phyloP scores from a whole-genome alignment of 2,888 invertebrate genomes.

The Crematogaster levior region DNA sequence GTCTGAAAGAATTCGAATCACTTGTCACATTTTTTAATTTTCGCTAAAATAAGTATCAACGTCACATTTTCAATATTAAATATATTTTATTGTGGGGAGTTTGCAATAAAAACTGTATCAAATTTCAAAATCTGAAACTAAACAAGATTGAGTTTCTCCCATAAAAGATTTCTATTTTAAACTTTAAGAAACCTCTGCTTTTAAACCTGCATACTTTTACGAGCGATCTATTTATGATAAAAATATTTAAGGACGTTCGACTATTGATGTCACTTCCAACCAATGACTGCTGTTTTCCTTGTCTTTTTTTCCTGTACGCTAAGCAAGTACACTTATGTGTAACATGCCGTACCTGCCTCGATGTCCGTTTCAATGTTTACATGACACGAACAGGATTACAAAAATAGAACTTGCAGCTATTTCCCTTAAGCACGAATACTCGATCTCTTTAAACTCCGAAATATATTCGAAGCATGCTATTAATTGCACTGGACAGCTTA shows the following conservation, averaged over 20 bases:
- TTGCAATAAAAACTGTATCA: not conserved
- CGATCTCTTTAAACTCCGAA: slow-evolving; percentile 52
- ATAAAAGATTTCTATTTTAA: not conserved
- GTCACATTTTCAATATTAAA: slow-evolving; percentile 21
- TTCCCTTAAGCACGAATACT: slow-evolving; percentile 67
- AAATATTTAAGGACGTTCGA: slow-evolving; percentile 6
- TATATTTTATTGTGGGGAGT: not conserved
- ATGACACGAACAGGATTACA: slow-evolving; percentile 72
- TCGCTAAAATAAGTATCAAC: not conserved
- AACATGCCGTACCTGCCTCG: slow-evolving; percentile 72
- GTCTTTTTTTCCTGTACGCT: slow-evolving; percentile 57
- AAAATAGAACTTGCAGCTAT: slow-evolving; percentile 65
- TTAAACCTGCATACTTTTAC: not conserved
- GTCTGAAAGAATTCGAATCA: not conserved
- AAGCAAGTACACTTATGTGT: slow-evolving; percentile 59
- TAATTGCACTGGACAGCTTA: slow-evolving; percentile 57
- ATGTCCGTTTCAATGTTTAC: slow-evolving; percentile 72
- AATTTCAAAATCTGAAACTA: not conserved
- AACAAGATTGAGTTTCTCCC: not conserved
- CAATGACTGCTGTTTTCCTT: slow-evolving; percentile 25
- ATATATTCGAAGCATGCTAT: slow-evolving; percentile 49
- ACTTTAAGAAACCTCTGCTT: not conserved
- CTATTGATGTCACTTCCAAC: slow-evolving; percentile 12
- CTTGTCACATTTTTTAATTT: not conserved
- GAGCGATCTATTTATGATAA: not conserved